A percentile compares a stretch with the other conserved stretches of the same genome.
Conservation (phyloP, 2,888 invertebrate genomes). For the Hyposoter didymator region DNA sequence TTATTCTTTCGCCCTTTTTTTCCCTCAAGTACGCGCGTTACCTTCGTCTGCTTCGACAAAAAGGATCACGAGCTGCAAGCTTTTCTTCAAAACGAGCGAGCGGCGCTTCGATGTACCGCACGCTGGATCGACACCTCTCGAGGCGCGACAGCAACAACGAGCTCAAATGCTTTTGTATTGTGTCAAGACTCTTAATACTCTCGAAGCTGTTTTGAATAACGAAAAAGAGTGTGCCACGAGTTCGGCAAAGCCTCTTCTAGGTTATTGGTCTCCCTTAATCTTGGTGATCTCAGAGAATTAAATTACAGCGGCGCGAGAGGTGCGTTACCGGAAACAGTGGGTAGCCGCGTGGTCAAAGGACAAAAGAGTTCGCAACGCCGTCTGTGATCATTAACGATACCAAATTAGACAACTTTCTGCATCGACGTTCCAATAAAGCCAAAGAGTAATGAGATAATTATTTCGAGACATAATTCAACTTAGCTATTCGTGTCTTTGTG, state of each 20-base stretch:
- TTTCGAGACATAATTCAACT: background rate
- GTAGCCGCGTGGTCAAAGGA: background rate
- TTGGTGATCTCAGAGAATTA: conserved; percentile 1
- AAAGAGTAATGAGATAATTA: background rate
- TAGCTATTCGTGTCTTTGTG: background rate
- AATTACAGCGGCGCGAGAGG: conserved; percentile 29
- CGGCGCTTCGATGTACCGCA: conserved; percentile 31
- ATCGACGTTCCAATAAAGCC: background rate
- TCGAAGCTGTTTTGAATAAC: background rate
- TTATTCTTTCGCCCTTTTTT: background rate
- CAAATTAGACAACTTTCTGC: background rate
- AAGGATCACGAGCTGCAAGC: conserved; percentile 10
- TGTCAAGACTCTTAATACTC: background rate
- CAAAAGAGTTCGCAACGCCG: background rate
- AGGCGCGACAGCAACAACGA: conserved; percentile 47
- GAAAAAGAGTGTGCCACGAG: background rate
- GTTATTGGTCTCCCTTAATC: background rate
- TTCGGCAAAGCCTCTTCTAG: background rate
- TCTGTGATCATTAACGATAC: background rate
- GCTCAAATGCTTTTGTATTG: conserved; percentile 22
- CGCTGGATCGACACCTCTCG: conserved; percentile 40
- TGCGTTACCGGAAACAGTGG: background rate
- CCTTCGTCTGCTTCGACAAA: conserved; percentile 27
- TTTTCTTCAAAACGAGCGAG: background rate
- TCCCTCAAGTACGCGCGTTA: conserved; percentile 22